Evolutionary conservation across 2,113 vertebrate genomes (phyloP).

Genomic region (Porphyrio hochstetteri): DNA sequence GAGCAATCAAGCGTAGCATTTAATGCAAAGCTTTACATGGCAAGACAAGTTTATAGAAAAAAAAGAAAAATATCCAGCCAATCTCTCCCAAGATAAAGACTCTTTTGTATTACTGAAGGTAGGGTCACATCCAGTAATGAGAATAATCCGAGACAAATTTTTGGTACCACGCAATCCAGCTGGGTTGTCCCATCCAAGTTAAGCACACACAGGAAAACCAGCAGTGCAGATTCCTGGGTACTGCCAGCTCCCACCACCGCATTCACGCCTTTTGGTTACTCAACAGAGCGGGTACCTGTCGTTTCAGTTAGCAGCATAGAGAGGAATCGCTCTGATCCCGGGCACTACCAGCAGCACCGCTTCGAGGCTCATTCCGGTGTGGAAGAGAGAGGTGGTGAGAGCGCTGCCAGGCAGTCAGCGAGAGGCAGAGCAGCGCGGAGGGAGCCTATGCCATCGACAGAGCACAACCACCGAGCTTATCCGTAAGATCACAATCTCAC

Average conservation of each 20-base stretch:
- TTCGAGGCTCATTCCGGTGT: slow-evolving; percentile 9
- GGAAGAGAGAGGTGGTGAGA: slow-evolving; percentile 5
- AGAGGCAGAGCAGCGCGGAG: slow-evolving; percentile 3
- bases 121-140: slow-evolving; percentile 16
- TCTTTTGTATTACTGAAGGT: slow-evolving; percentile 49
- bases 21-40: slow-evolving; percentile 49
- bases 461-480: neutral
- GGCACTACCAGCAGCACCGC: neutral
- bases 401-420: neutral
- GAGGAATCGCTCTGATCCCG: neutral
- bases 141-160: slow-evolving; percentile 36
- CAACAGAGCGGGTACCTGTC: neutral
- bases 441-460: neutral
- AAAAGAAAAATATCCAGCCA: neutral
- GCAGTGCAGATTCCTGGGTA: neutral
- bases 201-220: neutral
- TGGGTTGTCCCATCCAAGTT: neutral
- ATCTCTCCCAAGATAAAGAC: slow-evolving; percentile 28
- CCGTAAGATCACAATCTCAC: slow-evolving; percentile 74
- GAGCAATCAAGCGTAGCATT: slow-evolving; percentile 28
- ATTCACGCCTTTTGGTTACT: slow-evolving; percentile 36
- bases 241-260: neutral
- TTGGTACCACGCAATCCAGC: slow-evolving; percentile 49
- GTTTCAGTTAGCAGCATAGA: slow-evolving; percentile 37
- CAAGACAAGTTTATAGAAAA: slow-evolving; percentile 2